Conservation (phyloP, 2,113 vertebrate genomes). For the Puntigrus tetrazona region DNA sequence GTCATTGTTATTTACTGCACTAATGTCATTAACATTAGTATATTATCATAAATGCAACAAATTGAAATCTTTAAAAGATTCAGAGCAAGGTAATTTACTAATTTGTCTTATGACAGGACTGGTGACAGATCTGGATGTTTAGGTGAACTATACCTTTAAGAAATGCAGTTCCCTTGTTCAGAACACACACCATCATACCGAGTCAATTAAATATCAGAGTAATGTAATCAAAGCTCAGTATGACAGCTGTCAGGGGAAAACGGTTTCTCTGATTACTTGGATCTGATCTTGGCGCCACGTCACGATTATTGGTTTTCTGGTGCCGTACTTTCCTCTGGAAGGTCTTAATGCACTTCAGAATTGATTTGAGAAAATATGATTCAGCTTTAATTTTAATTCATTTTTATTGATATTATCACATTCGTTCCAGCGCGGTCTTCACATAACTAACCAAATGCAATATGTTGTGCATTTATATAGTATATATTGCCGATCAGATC, state of each 20-base stretch:
- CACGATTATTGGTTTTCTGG: slow-evolving; percentile 7
- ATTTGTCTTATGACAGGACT: neutral
- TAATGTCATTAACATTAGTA: too few relatives aligned
- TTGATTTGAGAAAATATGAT: slow-evolving; percentile 21
- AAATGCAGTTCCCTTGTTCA: slow-evolving; percentile 26
- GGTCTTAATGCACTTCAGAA: slow-evolving; percentile 10
- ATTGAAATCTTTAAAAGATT: neutral
- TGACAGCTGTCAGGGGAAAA: slow-evolving; percentile 21
- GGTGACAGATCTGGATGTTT: neutral
- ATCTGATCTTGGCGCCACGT: neutral
- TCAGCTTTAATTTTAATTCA: neutral
- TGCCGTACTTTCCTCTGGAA: neutral
- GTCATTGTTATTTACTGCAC: neutral
- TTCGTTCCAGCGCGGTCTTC: neutral
- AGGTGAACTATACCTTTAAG: neutral
- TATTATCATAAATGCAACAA: neutral
- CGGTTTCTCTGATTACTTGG: slow-evolving; percentile 17
- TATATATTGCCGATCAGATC: neutral
- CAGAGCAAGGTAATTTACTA: neutral
- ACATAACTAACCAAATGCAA: neutral
- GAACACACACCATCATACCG: slow-evolving; percentile 25
- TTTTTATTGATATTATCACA: neutral
- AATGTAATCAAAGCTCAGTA: slow-evolving; percentile 26
- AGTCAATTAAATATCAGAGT: slow-evolving; percentile 37
- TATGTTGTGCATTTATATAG: neutral